Conservation (phyloP, 2,113 vertebrate genomes). For the Hippocampus comes region DNA sequence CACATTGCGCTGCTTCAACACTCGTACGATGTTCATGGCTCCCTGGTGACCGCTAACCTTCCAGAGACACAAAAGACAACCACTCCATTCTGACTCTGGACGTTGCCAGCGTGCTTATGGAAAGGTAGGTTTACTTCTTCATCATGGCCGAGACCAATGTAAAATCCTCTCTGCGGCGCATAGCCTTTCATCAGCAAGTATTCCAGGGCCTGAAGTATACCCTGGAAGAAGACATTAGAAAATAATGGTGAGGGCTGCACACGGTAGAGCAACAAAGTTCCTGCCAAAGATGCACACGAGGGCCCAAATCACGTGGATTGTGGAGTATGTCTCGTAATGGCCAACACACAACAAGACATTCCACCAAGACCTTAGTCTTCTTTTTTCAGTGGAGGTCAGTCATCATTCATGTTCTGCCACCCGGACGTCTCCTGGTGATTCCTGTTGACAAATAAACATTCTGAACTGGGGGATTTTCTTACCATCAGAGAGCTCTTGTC, state of each 20-base stretch:
- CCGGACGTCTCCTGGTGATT: background rate
- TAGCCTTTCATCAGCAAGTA: conserved; percentile 83
- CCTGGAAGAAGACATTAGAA: conserved; percentile 64
- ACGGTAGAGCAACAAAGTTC: too few relatives aligned
- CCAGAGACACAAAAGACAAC: conserved; percentile 5
- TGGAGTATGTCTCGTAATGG: too few relatives aligned
- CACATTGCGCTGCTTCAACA: conserved; percentile 77
- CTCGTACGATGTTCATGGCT: conserved; percentile 75
- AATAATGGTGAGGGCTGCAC: background rate
- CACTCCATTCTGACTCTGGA: background rate
- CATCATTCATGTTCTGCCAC: background rate
- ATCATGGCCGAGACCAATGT: conserved; percentile 86
- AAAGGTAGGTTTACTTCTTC: conserved; percentile 79
- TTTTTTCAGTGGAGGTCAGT: background rate
- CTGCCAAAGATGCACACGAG: too few relatives aligned
- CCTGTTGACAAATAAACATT: background rate
- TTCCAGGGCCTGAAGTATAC: conserved; percentile 87
- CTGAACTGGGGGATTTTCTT: conserved; percentile 12
- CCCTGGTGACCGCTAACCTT: conserved; percentile 79
- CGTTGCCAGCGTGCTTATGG: too few relatives aligned
- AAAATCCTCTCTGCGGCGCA: conserved; percentile 82
- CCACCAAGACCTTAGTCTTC: too few relatives aligned
- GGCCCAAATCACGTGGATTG: too few relatives aligned
- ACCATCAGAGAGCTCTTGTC: conserved; percentile 88
- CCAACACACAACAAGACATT: too few relatives aligned